Evolutionary conservation across 1,140 invertebrate species (phyloP).

Genomic region (Solenopsis fugax): DNA sequence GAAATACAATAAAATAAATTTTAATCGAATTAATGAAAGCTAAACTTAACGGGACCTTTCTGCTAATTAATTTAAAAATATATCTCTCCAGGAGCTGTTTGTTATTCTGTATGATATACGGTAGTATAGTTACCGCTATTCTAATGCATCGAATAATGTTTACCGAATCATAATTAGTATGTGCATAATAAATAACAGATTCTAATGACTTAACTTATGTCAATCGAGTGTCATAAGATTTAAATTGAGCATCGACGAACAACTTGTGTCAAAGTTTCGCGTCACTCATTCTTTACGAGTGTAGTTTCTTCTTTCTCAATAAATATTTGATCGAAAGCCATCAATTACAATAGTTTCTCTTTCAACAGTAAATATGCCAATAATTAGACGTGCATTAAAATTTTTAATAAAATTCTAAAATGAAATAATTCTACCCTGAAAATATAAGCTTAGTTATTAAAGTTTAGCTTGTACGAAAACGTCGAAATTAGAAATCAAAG

Average conservation of each 20-base stretch:
- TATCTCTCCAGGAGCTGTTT: not conserved
- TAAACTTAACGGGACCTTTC: constrained; percentile 10
- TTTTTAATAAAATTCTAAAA: not conserved
- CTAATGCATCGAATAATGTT: not conserved
- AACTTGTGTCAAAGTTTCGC: not conserved
- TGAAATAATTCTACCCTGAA: not conserved
- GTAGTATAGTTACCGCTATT: constrained; percentile 26
- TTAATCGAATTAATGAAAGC: not conserved
- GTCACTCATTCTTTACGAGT: not conserved
- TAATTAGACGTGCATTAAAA: not conserved
- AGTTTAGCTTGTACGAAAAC: not conserved
- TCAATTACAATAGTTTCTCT: constrained; percentile 7
- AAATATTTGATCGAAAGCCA: not conserved
- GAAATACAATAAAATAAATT: not conserved
- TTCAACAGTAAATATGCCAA: not conserved
- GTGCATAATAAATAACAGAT: constrained; percentile 35
- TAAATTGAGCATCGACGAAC: not conserved
- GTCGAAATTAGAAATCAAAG: too few relatives aligned
- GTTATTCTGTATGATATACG: constrained; percentile 1
- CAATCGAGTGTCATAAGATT: not conserved
- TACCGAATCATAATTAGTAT: constrained; percentile 33
- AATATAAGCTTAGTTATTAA: not conserved
- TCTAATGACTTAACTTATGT: not conserved
- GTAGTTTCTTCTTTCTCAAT: not conserved
- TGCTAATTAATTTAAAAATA: constrained; percentile 21